Evolutionary conservation across 2,797 vertebrate species (phyloP).

Genomic region (Smutsia gigantea): DNA sequence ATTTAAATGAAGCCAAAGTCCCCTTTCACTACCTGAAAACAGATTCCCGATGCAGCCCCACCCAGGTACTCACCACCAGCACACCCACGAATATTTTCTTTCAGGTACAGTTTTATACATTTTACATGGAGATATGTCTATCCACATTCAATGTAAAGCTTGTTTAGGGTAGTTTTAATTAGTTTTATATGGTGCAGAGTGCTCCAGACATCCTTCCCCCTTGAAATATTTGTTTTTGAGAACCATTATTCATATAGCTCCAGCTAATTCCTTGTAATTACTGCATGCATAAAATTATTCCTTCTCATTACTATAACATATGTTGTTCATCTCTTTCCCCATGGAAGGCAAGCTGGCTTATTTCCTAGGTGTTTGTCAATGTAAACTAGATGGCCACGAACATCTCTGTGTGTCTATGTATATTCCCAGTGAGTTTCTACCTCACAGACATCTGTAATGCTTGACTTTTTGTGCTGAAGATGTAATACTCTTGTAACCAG

Average conservation of each 20-base stretch:
- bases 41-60: background rate
- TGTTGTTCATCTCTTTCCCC: background rate
- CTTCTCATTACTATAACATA: background rate
- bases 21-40: background rate
- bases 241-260: background rate
- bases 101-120: background rate
- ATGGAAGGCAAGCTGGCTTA: background rate
- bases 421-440: background rate
- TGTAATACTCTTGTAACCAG: background rate
- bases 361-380: background rate
- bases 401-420: background rate
- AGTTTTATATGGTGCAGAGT: background rate
- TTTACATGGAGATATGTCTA: background rate
- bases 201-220: too few relatives aligned
- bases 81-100: background rate
- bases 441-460: background rate
- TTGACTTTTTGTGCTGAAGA: background rate
- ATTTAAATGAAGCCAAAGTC: background rate
- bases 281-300: background rate
- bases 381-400: background rate
- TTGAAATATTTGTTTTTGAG: background rate
- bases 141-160: background rate
- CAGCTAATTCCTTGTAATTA: background rate
- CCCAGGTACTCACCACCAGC: background rate
- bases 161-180: background rate